Conservation (phyloP, 2,113 vertebrate genomes). For the Catharus bicknelli region DNA sequence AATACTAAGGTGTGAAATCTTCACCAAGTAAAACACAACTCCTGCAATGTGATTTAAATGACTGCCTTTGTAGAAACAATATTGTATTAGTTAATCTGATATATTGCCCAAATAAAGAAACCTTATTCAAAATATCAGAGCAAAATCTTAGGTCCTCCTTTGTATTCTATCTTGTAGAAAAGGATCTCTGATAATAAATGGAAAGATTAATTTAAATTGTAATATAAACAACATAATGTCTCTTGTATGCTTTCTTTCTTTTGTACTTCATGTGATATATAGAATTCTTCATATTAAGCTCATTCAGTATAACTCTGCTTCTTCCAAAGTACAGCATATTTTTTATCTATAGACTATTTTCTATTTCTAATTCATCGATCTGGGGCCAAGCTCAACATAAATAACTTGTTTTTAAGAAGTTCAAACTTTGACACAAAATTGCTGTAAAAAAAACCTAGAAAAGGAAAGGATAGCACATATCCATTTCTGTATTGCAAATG, state of each 20-base stretch:
- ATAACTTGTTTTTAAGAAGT: not conserved
- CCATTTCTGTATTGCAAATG: constrained; percentile 15
- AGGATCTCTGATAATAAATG: not conserved
- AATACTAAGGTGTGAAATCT: not conserved
- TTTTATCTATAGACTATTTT: not conserved
- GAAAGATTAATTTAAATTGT: constrained; percentile 20
- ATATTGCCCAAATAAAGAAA: not conserved
- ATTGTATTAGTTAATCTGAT: not conserved
- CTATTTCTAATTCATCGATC: not conserved
- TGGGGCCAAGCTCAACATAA: not conserved
- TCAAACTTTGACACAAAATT: not conserved
- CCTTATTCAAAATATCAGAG: not conserved
- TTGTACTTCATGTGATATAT: not conserved
- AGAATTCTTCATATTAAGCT: constrained; percentile 41
- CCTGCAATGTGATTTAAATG: not conserved
- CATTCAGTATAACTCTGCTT: constrained; percentile 41
- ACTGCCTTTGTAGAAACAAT: not conserved
- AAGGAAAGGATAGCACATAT: not conserved
- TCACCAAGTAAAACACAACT: not conserved
- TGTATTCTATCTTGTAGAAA: not conserved
- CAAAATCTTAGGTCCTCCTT: not conserved
- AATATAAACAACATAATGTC: not conserved
- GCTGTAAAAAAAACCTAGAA: not conserved
- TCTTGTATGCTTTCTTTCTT: constrained; percentile 25
- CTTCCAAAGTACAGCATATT: constrained; percentile 9